Evolutionary conservation across 2,888 invertebrate species (phyloP).

Genomic region (Alviniconcha strummeri): DNA sequence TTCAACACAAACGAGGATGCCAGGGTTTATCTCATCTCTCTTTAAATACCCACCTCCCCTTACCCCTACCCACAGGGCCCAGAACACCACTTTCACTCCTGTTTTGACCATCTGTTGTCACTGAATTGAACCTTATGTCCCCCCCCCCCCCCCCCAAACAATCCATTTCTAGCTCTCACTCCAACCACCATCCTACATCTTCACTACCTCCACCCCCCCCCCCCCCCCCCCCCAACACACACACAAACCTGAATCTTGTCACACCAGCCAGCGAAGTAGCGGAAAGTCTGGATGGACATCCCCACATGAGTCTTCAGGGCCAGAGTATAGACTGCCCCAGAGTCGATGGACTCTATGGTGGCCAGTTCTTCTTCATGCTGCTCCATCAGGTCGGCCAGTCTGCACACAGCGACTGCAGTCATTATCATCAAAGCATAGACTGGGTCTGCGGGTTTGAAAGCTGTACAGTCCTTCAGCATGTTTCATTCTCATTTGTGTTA

Average conservation of each 20-base stretch:
- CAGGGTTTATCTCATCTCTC: neutral
- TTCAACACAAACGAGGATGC: neutral
- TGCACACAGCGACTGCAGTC: conserved; percentile 67
- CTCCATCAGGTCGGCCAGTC: conserved; percentile 95
- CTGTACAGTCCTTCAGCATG: too few species aligned
- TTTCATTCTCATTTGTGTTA: too few species aligned
- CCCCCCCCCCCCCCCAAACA: too few species aligned
- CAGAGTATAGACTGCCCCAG: conserved; percentile 96
- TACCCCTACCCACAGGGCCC: neutral
- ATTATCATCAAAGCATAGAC: too few species aligned
- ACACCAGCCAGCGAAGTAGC: conserved; percentile 97
- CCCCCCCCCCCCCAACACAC: neutral
- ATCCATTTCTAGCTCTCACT: too few species aligned
- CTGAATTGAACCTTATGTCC: too few species aligned
- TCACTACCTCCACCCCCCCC: too few species aligned
- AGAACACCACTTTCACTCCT: neutral
- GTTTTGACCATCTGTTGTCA: too few species aligned
- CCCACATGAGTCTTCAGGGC: conserved; percentile 97
- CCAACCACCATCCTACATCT: too few species aligned
- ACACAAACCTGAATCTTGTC: conserved; percentile 87
- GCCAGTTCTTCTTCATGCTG: conserved; percentile 95
- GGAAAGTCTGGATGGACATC: conserved; percentile 98
- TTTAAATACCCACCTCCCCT: neutral
- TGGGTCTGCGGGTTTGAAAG: too few species aligned
- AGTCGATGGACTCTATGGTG: conserved; percentile 93